These are phyloP conservation scores for Acrossocheilus fasciatus DNA, from an alignment of 2,797 vertebrate species.

Conservation along the genomic window DNA sequence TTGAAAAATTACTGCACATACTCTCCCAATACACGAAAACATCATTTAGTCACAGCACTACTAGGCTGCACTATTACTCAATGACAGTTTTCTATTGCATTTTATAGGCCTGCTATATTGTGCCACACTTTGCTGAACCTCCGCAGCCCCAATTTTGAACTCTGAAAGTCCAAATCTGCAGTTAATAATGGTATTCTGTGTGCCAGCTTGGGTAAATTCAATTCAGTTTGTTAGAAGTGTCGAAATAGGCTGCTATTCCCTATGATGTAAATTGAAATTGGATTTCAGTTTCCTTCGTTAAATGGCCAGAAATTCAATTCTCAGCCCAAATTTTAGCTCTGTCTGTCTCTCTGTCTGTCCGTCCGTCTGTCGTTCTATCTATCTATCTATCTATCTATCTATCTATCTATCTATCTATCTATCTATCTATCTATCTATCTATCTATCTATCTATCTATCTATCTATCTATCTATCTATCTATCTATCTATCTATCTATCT, in stretches of 20 bases:
- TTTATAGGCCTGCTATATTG: slow-evolving; percentile 5
- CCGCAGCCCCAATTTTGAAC: background rate
- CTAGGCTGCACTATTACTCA: slow-evolving; percentile 17
- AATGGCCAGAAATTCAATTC: background rate
- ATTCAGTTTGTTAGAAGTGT: background rate
- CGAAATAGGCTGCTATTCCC: background rate
- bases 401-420: background rate
- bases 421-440: accelerated
- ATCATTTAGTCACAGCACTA: slow-evolving; percentile 23
- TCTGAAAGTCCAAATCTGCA: background rate
- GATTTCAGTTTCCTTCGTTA: background rate
- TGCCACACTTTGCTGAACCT: background rate
- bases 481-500: too few relatives aligned
- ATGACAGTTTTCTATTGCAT: slow-evolving; percentile 1
- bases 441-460: accelerated
- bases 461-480: background rate
- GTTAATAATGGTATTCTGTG: background rate
- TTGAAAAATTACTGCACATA: slow-evolving; percentile 13
- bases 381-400: background rate
- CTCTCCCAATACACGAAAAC: background rate
- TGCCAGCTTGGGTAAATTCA: slow-evolving; percentile 8
- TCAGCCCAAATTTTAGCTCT: background rate
- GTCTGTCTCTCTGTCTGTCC: background rate
- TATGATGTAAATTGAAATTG: slow-evolving; percentile 1
- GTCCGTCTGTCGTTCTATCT: background rate